phyloP scores from a whole-genome alignment of 2,797 vertebrate species.

The Scleropages formosus region DNA sequence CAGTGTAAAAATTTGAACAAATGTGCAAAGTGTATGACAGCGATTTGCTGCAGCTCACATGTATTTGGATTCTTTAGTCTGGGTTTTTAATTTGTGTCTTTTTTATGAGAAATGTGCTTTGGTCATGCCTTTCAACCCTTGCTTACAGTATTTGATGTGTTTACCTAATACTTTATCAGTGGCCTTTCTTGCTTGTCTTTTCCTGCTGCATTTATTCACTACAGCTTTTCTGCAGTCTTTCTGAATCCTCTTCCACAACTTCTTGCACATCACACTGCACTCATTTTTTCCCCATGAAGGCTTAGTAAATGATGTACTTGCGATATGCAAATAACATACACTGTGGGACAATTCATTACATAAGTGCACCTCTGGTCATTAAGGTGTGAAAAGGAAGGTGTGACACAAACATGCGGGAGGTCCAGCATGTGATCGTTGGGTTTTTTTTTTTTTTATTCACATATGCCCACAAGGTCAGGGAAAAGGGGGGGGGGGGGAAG shows the following conservation, averaged over 20 bases:
- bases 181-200: neutral
- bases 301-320: neutral
- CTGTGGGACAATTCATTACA: neutral
- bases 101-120: neutral
- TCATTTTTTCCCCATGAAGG: neutral
- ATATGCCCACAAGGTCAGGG: too few species aligned
- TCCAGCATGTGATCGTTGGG: too few species aligned
- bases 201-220: neutral
- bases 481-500: too few species aligned
- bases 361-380: neutral
- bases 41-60: neutral
- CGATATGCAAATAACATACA: constrained; percentile 9
- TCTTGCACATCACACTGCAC: neutral
- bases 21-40: neutral
- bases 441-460: too few species aligned
- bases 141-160: neutral
- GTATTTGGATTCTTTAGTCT: neutral
- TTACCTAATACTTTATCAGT: neutral
- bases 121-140: neutral
- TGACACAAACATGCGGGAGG: too few species aligned
- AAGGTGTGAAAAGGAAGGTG: constrained; percentile 7
- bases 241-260: neutral
- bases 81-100: constrained; percentile 2
- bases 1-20: neutral
- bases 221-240: neutral